Evolutionary conservation across 2,113 vertebrate species (phyloP).

Genomic region (Pangasianodon gigas): DNA sequence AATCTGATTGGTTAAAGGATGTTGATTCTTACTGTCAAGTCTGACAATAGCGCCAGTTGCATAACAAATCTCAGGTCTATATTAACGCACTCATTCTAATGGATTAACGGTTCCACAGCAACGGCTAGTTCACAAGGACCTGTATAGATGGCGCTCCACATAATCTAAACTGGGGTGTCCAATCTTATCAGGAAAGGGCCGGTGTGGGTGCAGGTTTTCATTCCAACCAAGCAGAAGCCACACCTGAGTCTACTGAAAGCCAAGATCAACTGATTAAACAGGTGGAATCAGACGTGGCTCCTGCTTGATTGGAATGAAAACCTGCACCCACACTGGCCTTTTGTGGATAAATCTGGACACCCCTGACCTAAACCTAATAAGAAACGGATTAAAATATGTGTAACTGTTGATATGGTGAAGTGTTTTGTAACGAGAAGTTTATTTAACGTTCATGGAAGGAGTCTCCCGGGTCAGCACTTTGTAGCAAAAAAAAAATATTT

Average conservation of each 20-base stretch:
- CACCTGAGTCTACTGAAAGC: no score
- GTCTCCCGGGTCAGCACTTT: neutral
- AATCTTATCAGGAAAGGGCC: no score
- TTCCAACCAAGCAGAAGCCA: no score
- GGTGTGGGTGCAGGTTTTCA: no score
- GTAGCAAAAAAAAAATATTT: neutral
- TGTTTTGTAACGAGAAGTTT: neutral
- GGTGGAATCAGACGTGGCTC: no score
- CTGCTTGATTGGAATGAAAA: no score
- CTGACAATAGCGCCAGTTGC: neutral
- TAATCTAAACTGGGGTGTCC: no score
- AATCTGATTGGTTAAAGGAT: neutral
- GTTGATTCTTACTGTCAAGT: neutral
- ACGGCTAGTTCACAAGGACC: neutral
- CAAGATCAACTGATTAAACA: no score
- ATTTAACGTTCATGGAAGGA: neutral
- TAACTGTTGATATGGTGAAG: neutral
- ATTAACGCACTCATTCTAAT: neutral
- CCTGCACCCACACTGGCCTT: no score
- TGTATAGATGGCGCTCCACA: neutral
- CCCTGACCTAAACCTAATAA: neutral
- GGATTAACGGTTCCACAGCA: neutral
- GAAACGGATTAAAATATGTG: no score
- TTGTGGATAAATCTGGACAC: no score
- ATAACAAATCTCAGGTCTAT: neutral